phyloP scores from a whole-genome alignment of 1,140 invertebrate genomes.

The Patella vulgata region DNA sequence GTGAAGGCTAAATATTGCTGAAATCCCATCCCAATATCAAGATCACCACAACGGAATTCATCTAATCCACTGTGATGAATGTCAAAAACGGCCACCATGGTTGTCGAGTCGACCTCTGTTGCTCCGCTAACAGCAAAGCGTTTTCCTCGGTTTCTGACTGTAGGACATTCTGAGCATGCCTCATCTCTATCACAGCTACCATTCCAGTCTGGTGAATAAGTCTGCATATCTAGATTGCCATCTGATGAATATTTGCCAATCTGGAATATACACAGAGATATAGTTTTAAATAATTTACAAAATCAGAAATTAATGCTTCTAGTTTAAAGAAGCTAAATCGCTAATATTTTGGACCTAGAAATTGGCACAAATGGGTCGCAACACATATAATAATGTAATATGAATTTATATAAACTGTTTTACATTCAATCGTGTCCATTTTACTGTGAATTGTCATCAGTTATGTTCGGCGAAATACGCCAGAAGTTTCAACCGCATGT shows the following conservation, averaged over 20 bases:
- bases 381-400: too few species aligned
- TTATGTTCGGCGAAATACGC: too few species aligned
- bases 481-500: too few species aligned
- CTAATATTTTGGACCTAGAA: too few species aligned
- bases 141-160: slow-evolving; percentile 36
- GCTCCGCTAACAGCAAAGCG: slow-evolving; percentile 26
- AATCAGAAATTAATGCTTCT: neutral
- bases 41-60: slow-evolving; percentile 48
- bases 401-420: too few species aligned
- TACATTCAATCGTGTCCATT: too few species aligned
- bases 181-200: slow-evolving; percentile 49
- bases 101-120: slow-evolving; percentile 1
- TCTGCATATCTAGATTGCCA: slow-evolving; percentile 6
- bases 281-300: slow-evolving; percentile 1
- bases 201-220: slow-evolving; percentile 43
- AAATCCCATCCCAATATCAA: slow-evolving; percentile 41
- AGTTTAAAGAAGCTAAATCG: too few species aligned
- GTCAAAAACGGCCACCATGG: slow-evolving; percentile 44
- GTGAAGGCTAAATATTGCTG: slow-evolving; percentile 49
- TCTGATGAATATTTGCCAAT: slow-evolving; percentile 45
- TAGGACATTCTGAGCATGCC: slow-evolving; percentile 56
- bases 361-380: too few species aligned
- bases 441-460: too few species aligned
- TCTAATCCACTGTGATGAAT: slow-evolving; percentile 51
- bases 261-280: slow-evolving; percentile 25